Evolutionary conservation across 2,113 vertebrate genomes (phyloP).

Genomic region (Empidonax alnorum): DNA sequence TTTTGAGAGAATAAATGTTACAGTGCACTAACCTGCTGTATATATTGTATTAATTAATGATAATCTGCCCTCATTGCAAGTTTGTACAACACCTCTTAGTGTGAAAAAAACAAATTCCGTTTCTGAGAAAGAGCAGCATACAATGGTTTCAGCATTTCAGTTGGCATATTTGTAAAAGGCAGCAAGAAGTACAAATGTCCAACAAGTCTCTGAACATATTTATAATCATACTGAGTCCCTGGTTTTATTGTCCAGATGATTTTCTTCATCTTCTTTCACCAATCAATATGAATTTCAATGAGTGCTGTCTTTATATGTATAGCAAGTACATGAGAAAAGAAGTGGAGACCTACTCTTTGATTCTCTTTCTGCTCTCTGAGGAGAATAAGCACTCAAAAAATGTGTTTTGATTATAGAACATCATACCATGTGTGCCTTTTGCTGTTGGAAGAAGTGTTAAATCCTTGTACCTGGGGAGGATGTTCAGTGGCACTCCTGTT

Average conservation of each 20-base stretch:
- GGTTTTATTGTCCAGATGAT: neutral
- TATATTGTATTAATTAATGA: neutral
- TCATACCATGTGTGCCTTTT: conserved; percentile 84
- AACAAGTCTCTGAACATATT: neutral
- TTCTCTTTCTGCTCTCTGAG: neutral
- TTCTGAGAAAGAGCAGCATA: neutral
- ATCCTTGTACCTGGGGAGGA: conserved; percentile 92
- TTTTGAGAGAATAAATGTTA: neutral
- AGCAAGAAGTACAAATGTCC: neutral
- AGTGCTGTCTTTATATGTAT: neutral
- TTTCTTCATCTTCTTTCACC: neutral
- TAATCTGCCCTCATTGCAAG: neutral
- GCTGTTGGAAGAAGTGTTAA: conserved; percentile 86
- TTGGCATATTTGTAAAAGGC: neutral
- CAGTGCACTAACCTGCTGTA: neutral
- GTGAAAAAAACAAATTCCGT: neutral
- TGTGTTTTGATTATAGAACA: conserved; percentile 74
- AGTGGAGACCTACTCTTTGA: neutral
- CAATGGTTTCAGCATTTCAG: neutral
- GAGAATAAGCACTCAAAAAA: neutral
- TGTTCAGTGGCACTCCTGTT: conserved; percentile 91
- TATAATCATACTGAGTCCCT: neutral
- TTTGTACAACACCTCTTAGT: neutral
- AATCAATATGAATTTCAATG: neutral
- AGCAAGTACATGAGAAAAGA: neutral